Base-by-base conservation (phyloP, 1,140 invertebrate species). In the Steinernema khuongi region DNA sequence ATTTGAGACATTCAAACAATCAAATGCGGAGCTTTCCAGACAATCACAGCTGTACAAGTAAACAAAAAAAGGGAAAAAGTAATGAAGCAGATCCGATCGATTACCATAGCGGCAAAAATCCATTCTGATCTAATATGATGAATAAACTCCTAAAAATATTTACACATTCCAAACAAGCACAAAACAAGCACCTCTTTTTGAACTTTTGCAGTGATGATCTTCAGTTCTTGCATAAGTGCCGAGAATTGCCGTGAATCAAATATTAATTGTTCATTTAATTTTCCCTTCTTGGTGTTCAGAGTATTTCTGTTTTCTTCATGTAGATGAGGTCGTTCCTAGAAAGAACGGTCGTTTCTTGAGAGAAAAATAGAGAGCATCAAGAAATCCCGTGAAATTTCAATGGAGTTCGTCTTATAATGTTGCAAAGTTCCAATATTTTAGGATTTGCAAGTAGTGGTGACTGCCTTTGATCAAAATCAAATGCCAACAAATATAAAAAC, bases 91-190 rank as follows among this genome's bases (percentile, higher is more conserved):
- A 97, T 90, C 89, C 95, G 91, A 90, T 98, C 96, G 87, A 99
- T 94, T 87, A 99, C 96, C 94, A 97, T 97, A 86, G 95, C 96
- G 85, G 96, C 96, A 89, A 98, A 99, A 89, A 97, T 97, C 96
- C 96, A 99, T 89, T 98, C 96, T 85, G 84, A 81, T 19, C 79
- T 81, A 30, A 84, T 74, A 31, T 79, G 76, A 66, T 84, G 83
- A 26, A 83, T 73, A 30, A 80, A 76, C 60, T 83, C 81, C 84
- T 81, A 41, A 17, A 78, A 76, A n/a, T 22, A 22, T 41, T 31
- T 19, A 36, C 26, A 19, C 29, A 26, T n/a, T 50, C 29, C 0
- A 19, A 77, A 31, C 28, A 44, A 0, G 69, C 19, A 30, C 14
- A 19, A n/a, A 31, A 29, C 1, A n/a, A 85, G 83, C 43, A 87